These are phyloP conservation scores for Actinia tenebrosa DNA, from an alignment of 64 coral and sea anemone genomes.

Conservation along the genomic window DNA sequence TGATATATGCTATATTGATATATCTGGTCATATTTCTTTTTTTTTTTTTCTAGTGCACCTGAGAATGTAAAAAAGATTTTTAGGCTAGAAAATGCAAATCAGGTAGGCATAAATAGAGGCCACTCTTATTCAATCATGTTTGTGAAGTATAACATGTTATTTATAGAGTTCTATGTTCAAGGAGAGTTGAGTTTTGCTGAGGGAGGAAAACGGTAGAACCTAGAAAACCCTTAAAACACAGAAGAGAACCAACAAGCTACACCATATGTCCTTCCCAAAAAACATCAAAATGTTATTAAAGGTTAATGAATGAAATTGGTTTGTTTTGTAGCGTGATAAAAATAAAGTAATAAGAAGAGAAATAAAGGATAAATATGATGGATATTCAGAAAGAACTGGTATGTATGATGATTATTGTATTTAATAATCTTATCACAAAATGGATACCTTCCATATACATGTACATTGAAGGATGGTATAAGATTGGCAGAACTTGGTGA, in stretches of 20 bases:
- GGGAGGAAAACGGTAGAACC: no score
- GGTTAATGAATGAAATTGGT: background rate
- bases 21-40: background rate
- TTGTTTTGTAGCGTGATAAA: constrained; percentile 45
- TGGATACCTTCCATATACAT: no score
- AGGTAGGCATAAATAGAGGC: constrained; percentile 32
- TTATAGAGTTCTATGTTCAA: no score
- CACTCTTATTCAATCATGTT: background rate
- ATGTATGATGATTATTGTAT: background rate
- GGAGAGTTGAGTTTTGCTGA: no score
- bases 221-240: no score
- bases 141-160: no score
- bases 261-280: background rate
- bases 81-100: constrained; percentile 69
- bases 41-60: constrained; percentile 46
- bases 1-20: no score
- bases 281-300: background rate
- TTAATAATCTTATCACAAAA: background rate
- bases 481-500: no score
- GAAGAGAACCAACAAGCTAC: no score
- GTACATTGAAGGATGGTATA: no score
- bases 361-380: constrained; percentile 7
- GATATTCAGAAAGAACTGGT: background rate
- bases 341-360: constrained; percentile 51
- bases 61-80: constrained; percentile 75